Percentiles rank a stretch among this genome's conserved stretches.
Conservation (phyloP, 2,113 vertebrate genomes). For the Sebastes schlegelii region DNA sequence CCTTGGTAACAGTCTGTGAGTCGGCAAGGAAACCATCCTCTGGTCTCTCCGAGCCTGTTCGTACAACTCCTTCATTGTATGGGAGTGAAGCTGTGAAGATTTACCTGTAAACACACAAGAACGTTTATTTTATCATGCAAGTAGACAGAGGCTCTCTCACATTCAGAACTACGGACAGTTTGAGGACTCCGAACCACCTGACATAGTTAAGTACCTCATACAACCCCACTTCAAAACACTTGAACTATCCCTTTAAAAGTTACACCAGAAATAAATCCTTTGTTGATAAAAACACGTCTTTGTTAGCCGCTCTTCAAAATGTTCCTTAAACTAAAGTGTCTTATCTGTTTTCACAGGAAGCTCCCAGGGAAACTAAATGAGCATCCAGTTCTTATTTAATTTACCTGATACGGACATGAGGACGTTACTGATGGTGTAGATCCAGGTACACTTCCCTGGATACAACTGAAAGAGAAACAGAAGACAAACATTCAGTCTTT, state of each 20-base stretch:
- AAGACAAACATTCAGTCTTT: not conserved
- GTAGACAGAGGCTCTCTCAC: not conserved
- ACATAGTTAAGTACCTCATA: no score
- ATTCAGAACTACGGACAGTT: not conserved
- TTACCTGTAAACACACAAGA: slow-evolving; percentile 83
- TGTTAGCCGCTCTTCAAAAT: not conserved
- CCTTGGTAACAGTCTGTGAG: slow-evolving; percentile 90
- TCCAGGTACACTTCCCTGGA: slow-evolving; percentile 90
- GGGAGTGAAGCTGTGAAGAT: slow-evolving; percentile 90
- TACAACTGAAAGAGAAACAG: slow-evolving; percentile 84
- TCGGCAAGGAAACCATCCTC: slow-evolving; percentile 85
- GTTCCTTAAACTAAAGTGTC: not conserved
- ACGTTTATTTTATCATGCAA: not conserved
- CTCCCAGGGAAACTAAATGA: not conserved
- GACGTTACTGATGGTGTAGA: slow-evolving; percentile 89
- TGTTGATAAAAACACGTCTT: not conserved
- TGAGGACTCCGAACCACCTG: not conserved
- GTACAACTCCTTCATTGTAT: slow-evolving; percentile 88
- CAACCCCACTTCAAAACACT: no score
- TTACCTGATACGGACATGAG: slow-evolving; percentile 94
- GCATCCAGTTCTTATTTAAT: not conserved
- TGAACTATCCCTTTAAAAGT: not conserved
- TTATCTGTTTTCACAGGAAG: not conserved
- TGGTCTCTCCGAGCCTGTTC: slow-evolving; percentile 88
- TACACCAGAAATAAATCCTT: not conserved